Evolutionary conservation across 1,140 invertebrate species (phyloP), one percentile per base, ranked within the genome.

Genomic region (Drosophila albomicans): DNA sequence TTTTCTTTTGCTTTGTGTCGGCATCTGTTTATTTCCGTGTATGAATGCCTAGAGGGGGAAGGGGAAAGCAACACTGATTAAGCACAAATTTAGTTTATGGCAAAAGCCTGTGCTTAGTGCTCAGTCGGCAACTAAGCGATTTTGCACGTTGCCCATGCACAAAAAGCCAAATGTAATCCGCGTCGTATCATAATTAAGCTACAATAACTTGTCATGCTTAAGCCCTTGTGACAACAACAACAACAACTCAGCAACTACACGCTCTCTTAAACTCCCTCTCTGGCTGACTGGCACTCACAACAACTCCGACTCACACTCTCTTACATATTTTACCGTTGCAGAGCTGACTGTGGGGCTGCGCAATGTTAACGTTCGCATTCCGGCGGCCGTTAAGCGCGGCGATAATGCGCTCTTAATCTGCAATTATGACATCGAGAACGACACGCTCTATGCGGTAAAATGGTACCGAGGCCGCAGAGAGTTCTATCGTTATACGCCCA

Each of bases 381-480:
- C 96, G 38, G 93, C 94, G 79, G 95, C 95, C 35, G 96, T 96
- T 51, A 94, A 94, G 78, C 94, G 95, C 48, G 96, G 96, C 57
- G 94, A 95, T 72, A 94, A 94, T 52, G 96, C 95, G 45, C 94
- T 94, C 73, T 94, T 97, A 87, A 94, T 95, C 87, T 97, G 96
- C 92, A 94, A 95, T 91, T 97, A 96, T 92, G 96, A 97, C 92
- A 93, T 96, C 87, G 96, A 96, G 85, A 94, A 94, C 43, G 96
- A 96, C 67, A 94, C 94, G 28, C 94, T 98, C 51, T 97, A 97
- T 93, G 95, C 96, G 69, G 96, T 98, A 78, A 97, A 97, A 93
- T 98, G 96, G 96, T 97, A 98, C 93, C 78, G 84, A 28, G 95
- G 95, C 56, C 93, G 91, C 45, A 91, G 94, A 45, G 95, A 96